Evolutionary conservation across 2,113 vertebrate genomes (phyloP), one percentile per base, ranked within the genome.

Genomic region (Nothocercus julius): DNA sequence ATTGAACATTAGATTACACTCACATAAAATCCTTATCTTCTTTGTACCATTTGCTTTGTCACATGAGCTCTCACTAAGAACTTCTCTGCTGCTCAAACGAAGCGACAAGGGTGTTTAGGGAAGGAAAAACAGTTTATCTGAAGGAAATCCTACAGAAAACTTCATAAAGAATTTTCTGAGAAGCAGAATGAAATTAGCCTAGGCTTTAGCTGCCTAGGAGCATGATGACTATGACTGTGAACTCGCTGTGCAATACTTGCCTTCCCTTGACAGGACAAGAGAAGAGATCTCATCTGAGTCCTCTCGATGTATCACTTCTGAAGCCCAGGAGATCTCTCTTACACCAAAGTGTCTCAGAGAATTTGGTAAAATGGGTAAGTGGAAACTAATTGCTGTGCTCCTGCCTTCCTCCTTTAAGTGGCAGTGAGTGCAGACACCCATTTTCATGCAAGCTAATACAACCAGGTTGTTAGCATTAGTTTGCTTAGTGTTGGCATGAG

Each of bases 1-100:
- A 51, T 58, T 75, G 76, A 95, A 67, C 45, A 87, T 85, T 92
- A 93, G 79, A 87, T 90, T 95, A 75, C 30, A n/a, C 38, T 84
- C 44, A 74, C 6, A 1, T 70, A 92, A 89, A 84, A 49, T 13
- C 36, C n/a, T 82, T 36, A 76, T 94, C 86, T 93, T 93, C 45
- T 63, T 74, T 75, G 85, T 79, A 63, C 10, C 42, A 82, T 87
- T 91, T 92, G 36, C 38, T 68, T 94, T 95, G 47, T 89, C 49
- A 59, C 51, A 42, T 64, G 49, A 58, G 36, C 12, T 85, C 38
- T 91, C 40, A 75, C 8, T 56, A 58, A 92, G 44, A 42, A 67
- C n/a, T 64, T 88, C 74, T 72, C 77, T 30, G 40, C 13, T 82
- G 38, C 49, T 30, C 9, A 93, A 79, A 91, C 22, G 14, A 82